These are phyloP conservation scores for Synanthedon myopaeformis DNA, from an alignment of 2,888 invertebrate genomes.

Conservation along the genomic window DNA sequence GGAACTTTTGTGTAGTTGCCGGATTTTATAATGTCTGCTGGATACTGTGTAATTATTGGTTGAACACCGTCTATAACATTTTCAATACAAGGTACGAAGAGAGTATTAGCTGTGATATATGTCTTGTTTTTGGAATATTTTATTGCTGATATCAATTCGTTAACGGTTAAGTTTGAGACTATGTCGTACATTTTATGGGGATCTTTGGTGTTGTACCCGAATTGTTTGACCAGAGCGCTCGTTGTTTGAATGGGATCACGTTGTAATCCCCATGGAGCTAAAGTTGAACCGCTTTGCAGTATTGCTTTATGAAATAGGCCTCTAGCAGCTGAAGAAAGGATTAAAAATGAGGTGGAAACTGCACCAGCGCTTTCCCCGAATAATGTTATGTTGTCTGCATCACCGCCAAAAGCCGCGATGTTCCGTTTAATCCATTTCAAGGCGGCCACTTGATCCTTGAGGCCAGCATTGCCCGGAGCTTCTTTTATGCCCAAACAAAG, in stretches of 20 bases:
- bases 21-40: slow-evolving; percentile 35
- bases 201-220: slow-evolving; percentile 45
- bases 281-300: slow-evolving; percentile 48
- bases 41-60: slow-evolving; percentile 39
- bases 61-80: slow-evolving; percentile 43
- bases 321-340: slow-evolving; percentile 40
- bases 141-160: slow-evolving; percentile 38
- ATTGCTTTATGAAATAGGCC: slow-evolving; percentile 55
- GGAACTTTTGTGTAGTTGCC: slow-evolving; percentile 56
- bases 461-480: slow-evolving; percentile 75
- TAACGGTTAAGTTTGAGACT: slow-evolving; percentile 33
- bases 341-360: slow-evolving; percentile 46
- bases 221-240: slow-evolving; percentile 35
- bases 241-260: slow-evolving; percentile 46
- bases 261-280: slow-evolving; percentile 52
- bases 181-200: slow-evolving; percentile 43
- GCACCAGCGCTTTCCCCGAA: slow-evolving; percentile 63
- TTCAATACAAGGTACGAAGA: slow-evolving; percentile 53
- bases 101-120: slow-evolving; percentile 40
- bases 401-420: slow-evolving; percentile 48
- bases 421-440: slow-evolving; percentile 51
- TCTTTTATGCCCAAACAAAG: slow-evolving; percentile 72
- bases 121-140: slow-evolving; percentile 39
- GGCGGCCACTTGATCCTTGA: slow-evolving; percentile 65
- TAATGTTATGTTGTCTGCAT: slow-evolving; percentile 48